Base-by-base conservation (phyloP, 64 coral and sea anemone genomes). In the Cladopsammia gracilis region DNA sequence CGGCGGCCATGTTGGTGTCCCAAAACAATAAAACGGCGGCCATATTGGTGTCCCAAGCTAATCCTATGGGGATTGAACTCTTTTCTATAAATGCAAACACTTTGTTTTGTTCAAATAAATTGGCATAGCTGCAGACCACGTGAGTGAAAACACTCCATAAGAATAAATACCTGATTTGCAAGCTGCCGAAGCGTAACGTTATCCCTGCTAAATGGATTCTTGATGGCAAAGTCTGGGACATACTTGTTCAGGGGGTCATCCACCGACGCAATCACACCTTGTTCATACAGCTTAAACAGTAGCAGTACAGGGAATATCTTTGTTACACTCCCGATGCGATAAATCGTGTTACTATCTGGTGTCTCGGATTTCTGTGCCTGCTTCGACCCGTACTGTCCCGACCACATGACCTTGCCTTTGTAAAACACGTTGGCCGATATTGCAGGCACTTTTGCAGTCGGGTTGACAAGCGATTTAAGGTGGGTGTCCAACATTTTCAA, bases 231-330 rank as follows among this genome's bases (percentile, higher is more conserved):
- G 19, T 93, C 62, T 0, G 91, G 91, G 20, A 71, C 91, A 54
- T 93, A 93, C 73, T 93, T 93, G 20, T n/a, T 93, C 25, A 93
- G 62, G 16, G 91, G 84, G 47, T 93, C 84, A 18, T 93, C 91
- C 8, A 93, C 19, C 19, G 91, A 93, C 6, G 73, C 75, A 20
- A 93, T 93, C 14, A 93, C 48, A 18, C 91, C 62, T 14, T 87
- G 25, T 48, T 93, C 91, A 18, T 52, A 86, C 70, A 92, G 44
- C 49, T 86, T 92, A 0, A 76, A 92, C 34, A 92, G 12, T 57
- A 92, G 54, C 9, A 92, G 73, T 15, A 92, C 90, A 0, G 90
- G 70, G 24, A 92, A 86, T 74, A 92, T 66, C 70, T 92, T 92
- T 4, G 90, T 92, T 48, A 92, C 71, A 16, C 90, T 92, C 4